Base-by-base conservation (phyloP, 2,888 invertebrate species). In the Hypolimnas misippus region DNA sequence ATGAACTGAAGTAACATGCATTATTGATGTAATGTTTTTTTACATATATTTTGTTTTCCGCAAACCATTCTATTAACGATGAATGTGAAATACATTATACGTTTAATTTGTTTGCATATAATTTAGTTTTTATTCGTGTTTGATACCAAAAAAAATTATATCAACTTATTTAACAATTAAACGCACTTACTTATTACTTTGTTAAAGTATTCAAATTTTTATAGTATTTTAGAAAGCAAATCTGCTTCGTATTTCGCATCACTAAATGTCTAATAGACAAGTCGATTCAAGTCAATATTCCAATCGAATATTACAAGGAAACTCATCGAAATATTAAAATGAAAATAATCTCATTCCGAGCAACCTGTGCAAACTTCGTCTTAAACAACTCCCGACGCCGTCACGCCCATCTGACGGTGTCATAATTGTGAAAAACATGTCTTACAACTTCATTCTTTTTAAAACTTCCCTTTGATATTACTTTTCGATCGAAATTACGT, bases 401-500 rank as follows among this genome's bases (percentile, higher is more conserved):
- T 81, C 87, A 78, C 75, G 77, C 78, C 81, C 89, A 84, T 79
- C 89, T 86, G 88, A 76, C 84, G 79, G 69, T 76, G 78, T 77
- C 78, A 79, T 87, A 84, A 88, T 89, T 87, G 82, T 83, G 10
- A 33, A 75, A 79, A 77, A 77, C 74, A 76, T 73, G 72, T 73
- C 77, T 76, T 58, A 46, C 46, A 80, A 82, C 73, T 81, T 81
- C 76, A 81, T 82, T 82, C 77, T 82, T 81, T 71, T 77, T 73
- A 74, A 75, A 83, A 78, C 70, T 73, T 75, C 78, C 74, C 86
- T 89, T 89, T 89, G 86, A 89, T 82, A 78, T 76, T 46, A 46
- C 77, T 81, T 82, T 85, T 83, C 83, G 85, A 88, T 89, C 87
- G 87, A 84, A 84, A 66, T 81, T 81, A 51, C 44, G 44, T 62